These are phyloP conservation scores for Osedax fenrisi DNA, from an alignment of 2,888 invertebrate species.

Conservation along the genomic window DNA sequence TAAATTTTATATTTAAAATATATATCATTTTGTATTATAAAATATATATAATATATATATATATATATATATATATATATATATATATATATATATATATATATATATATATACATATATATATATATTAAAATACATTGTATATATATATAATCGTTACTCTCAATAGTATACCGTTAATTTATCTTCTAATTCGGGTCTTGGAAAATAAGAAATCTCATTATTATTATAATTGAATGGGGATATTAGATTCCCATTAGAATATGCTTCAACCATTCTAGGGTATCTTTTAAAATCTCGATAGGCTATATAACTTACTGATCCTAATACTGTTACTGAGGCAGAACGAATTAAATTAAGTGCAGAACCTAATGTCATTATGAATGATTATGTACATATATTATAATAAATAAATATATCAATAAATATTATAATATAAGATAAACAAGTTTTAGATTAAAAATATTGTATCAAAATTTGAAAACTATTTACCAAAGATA, in stretches of 20 bases:
- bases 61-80: not conserved
- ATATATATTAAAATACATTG: not conserved
- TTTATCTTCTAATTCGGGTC: conserved; percentile 23
- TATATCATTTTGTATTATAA: too few relatives aligned
- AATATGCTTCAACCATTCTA: conserved; percentile 31
- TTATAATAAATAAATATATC: too few relatives aligned
- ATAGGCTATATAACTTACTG: conserved; percentile 33
- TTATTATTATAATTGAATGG: conserved; percentile 32
- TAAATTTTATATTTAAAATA: too few relatives aligned
- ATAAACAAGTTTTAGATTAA: too few relatives aligned
- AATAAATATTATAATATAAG: too few relatives aligned
- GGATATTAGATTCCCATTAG: conserved; percentile 33
- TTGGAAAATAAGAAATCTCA: conserved; percentile 28
- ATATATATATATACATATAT: not conserved
- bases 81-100: not conserved
- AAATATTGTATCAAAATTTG: too few relatives aligned
- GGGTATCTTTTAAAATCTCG: conserved; percentile 30
- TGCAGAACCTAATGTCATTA: too few relatives aligned
- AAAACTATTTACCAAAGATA: too few relatives aligned
- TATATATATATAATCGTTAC: too few relatives aligned
- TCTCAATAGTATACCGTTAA: not conserved
- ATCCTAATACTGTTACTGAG: not conserved
- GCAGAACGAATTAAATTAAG: not conserved
- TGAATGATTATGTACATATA: too few relatives aligned
- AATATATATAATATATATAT: not conserved